These are phyloP conservation scores for Selenia dentaria DNA, from an alignment of 2,888 invertebrate genomes.

Conservation along the genomic window DNA sequence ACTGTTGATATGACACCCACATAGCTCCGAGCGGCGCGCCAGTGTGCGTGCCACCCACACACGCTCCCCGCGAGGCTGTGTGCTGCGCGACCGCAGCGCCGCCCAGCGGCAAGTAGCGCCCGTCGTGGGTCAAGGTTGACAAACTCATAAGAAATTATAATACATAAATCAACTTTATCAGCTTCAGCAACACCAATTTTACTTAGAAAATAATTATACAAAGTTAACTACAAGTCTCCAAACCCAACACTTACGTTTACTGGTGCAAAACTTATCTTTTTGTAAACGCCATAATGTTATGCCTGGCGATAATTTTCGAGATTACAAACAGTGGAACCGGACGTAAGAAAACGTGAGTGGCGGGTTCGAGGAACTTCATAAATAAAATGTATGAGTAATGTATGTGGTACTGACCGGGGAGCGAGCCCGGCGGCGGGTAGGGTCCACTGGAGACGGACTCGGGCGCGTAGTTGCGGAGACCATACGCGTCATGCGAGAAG, in stretches of 20 bases:
- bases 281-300: slow-evolving; percentile 74
- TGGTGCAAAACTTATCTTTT: slow-evolving; percentile 55
- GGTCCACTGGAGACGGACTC: slow-evolving; percentile 90
- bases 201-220: slow-evolving; percentile 16
- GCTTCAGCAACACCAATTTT: slow-evolving; percentile 35
- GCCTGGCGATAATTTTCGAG: slow-evolving; percentile 70
- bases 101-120: slow-evolving; percentile 64
- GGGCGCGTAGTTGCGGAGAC: slow-evolving; percentile 89
- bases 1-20: slow-evolving; percentile 54
- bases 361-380: slow-evolving; percentile 42
- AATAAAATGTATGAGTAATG: slow-evolving; percentile 38
- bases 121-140: slow-evolving; percentile 73
- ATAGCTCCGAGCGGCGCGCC: slow-evolving; percentile 33
- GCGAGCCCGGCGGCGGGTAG: slow-evolving; percentile 91
- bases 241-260: slow-evolving; percentile 37
- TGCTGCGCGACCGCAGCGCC: slow-evolving; percentile 57
- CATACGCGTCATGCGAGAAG: slow-evolving; percentile 90
- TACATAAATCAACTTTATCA: slow-evolving; percentile 66
- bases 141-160: slow-evolving; percentile 74
- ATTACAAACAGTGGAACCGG: slow-evolving; percentile 72
- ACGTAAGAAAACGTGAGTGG: slow-evolving; percentile 64
- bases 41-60: slow-evolving; percentile 66
- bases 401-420: slow-evolving; percentile 72
- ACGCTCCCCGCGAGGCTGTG: slow-evolving; percentile 38
- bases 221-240: slow-evolving; percentile 19